phyloP scores from a whole-genome alignment of 2,113 vertebrate genomes.

The Cricetomys ansorgei region DNA sequence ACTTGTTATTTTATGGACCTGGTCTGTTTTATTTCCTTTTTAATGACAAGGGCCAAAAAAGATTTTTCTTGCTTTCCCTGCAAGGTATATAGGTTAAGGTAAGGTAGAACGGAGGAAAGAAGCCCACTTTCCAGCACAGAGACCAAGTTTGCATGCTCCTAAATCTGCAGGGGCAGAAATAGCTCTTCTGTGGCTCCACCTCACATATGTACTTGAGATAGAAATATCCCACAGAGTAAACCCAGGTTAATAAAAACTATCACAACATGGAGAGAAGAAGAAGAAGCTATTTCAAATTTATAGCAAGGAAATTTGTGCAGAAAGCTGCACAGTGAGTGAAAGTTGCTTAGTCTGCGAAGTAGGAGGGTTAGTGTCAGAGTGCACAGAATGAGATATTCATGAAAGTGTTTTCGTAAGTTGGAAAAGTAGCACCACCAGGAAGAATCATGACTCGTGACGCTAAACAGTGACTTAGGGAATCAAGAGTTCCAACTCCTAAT shows the following conservation, averaged over 20 bases:
- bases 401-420: background rate
- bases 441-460: background rate
- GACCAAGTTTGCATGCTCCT: background rate
- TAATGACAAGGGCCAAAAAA: background rate
- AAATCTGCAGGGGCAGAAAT: background rate
- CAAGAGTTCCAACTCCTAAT: background rate
- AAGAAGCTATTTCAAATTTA: background rate
- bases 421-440: background rate
- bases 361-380: background rate
- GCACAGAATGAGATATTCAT: background rate
- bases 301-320: background rate
- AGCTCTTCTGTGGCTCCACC: background rate
- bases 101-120: background rate
- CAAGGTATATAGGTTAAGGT: background rate
- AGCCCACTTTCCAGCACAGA: background rate
- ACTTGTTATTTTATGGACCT: background rate
- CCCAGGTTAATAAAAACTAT: background rate
- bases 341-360: background rate
- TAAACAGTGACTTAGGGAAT: background rate
- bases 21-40: slow-evolving; percentile 4
- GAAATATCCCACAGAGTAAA: background rate
- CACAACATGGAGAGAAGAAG: background rate
- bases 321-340: background rate
- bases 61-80: background rate
- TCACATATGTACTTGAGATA: background rate